phyloP scores from a whole-genome alignment of 2,797 vertebrate genomes.

The Gorsachius magnificus region DNA sequence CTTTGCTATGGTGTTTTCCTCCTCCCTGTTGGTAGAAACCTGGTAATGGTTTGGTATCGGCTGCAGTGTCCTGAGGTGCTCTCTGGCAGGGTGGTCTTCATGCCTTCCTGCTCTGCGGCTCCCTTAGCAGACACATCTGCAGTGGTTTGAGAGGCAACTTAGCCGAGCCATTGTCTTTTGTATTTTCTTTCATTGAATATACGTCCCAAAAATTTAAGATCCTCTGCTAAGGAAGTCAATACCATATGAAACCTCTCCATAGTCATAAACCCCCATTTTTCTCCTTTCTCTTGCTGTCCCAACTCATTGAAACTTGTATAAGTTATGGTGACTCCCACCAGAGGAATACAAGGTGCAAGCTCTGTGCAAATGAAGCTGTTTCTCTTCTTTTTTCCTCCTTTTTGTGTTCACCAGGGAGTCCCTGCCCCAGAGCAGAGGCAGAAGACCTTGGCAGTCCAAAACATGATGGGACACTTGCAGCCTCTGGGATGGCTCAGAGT shows the following conservation, averaged over 20 bases:
- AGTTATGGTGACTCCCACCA: neutral
- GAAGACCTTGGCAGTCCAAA: neutral
- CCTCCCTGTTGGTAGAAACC: neutral
- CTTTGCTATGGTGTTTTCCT: neutral
- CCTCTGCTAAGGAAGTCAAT: neutral
- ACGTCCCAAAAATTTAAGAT: neutral
- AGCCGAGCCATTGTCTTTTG: neutral
- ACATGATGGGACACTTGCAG: neutral
- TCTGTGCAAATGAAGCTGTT: neutral
- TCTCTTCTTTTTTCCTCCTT: neutral
- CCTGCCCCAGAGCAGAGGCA: neutral
- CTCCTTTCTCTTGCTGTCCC: neutral
- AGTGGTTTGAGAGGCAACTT: neutral
- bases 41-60: neutral
- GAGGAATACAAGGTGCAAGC: neutral
- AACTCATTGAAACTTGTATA: neutral
- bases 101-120: neutral
- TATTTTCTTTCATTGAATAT: neutral
- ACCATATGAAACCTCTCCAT: neutral
- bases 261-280: rapidly evolving
- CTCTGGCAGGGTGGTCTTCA: neutral
- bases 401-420: neutral
- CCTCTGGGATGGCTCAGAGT: neutral
- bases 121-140: neutral
- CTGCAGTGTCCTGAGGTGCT: neutral